Evolutionary conservation across 1,140 invertebrate genomes (phyloP), one percentile per base, ranked within the genome.

Genomic region (Metaphire vulgaris): DNA sequence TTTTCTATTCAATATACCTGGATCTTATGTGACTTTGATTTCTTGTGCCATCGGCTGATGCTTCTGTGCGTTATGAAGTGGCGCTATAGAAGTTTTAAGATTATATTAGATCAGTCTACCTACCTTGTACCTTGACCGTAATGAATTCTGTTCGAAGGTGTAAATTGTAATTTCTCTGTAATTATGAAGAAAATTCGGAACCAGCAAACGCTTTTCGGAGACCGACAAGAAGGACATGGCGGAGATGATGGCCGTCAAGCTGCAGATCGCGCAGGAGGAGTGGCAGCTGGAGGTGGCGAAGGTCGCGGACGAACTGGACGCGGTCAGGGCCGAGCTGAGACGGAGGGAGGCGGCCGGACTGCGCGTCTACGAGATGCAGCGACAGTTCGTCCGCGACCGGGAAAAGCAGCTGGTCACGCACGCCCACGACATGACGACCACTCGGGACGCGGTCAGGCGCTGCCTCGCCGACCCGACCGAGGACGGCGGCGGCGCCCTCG

Each of bases 141-240:
- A n/a, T n/a, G n/a, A n/a, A n/a, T n/a, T n/a, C n/a, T n/a, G n/a
- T n/a, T n/a, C n/a, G n/a, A n/a, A n/a, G n/a, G n/a, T n/a, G n/a
- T n/a, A n/a, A n/a, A n/a, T n/a, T n/a, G n/a, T n/a, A n/a, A n/a
- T n/a, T n/a, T n/a, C n/a, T n/a, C n/a, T n/a, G n/a, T n/a, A 56
- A 56, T 21, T 56, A 21, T 56, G 41, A 12, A 75, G 74, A 33
- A 75, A 75, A 33, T 75, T 75, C 33, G 74, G 74, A 64, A 33
- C 74, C 26, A 75, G 74, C 67, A 75, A 75, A 66, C 74, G 74
- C 16, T 33, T 75, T 6, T 67, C 29, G 15, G 74, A 75, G 67
- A 31, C 34, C 26, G 74, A 75, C 74, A 75, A 75, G 74, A 75
- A 75, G 32, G 74, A 75, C 74, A 75, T 75, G 74, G 30, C 64